phyloP scores from a whole-genome alignment of 2,113 vertebrate species.

The Eulacestoma nigropectus region DNA sequence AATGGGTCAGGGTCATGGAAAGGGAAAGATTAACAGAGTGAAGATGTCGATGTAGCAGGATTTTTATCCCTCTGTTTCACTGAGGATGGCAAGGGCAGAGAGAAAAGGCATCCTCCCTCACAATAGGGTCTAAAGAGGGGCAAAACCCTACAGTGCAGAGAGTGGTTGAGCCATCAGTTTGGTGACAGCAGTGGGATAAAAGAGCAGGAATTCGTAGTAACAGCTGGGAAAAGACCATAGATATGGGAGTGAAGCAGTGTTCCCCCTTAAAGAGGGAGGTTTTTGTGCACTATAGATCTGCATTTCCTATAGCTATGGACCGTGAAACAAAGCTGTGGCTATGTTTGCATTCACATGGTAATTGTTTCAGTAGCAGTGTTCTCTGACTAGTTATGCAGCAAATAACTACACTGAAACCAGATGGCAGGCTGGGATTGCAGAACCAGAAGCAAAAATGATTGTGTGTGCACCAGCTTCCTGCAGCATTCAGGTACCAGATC shows the following conservation, averaged over 20 bases:
- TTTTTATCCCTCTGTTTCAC: not conserved
- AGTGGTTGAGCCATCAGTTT: rapidly evolving
- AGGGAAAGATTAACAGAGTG: not conserved
- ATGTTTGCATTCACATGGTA: not conserved
- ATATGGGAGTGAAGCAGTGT: not conserved
- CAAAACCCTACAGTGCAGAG: not conserved
- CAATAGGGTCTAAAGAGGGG: not conserved
- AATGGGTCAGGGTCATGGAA: slow-evolving; percentile 16
- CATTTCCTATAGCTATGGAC: not conserved
- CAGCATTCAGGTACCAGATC: not conserved
- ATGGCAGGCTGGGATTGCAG: not conserved
- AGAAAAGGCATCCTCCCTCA: not conserved
- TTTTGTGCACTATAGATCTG: not conserved
- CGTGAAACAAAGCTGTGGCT: not conserved
- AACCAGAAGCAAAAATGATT: not conserved
- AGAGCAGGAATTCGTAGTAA: not conserved
- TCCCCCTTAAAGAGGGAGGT: not conserved
- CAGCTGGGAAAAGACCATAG: not conserved
- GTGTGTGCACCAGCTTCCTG: not conserved
- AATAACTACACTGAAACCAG: not conserved
- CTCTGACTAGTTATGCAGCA: not conserved
- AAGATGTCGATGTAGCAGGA: not conserved
- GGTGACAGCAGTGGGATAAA: not conserved
- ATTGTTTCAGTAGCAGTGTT: not conserved
- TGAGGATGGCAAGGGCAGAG: not conserved